Evolutionary conservation across 2,797 vertebrate species (phyloP).

Genomic region (Micromesistius poutassou): DNA sequence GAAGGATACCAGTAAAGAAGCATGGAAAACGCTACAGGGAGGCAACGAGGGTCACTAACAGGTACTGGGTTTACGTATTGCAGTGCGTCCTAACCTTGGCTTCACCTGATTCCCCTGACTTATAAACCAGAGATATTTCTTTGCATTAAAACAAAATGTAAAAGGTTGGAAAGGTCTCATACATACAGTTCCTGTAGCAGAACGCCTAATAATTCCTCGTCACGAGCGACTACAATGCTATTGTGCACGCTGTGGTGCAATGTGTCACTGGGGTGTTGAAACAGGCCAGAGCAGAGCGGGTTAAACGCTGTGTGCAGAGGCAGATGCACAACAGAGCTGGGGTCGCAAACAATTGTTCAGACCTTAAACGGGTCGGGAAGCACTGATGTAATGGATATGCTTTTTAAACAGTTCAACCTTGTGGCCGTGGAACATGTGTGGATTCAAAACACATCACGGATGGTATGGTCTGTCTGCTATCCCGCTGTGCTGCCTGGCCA

Average conservation of each 20-base stretch:
- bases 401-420: not conserved
- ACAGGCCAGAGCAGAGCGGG: too few relatives aligned
- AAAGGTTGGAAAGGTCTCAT: not conserved
- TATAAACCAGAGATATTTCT: not conserved
- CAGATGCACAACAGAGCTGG: too few relatives aligned
- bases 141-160: not conserved
- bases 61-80: too few relatives aligned
- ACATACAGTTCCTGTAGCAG: not conserved
- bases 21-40: not conserved
- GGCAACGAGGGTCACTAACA: too few relatives aligned
- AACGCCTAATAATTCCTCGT: not conserved
- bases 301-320: too few relatives aligned
- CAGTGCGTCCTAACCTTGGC: too few relatives aligned
- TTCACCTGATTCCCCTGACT: too few relatives aligned
- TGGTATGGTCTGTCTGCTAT: not conserved
- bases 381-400: not conserved
- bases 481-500: not conserved
- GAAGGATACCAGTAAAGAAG: conserved; percentile 3
- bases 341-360: too few relatives aligned
- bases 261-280: too few relatives aligned
- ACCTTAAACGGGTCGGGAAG: too few relatives aligned
- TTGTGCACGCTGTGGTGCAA: too few relatives aligned
- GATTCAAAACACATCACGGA: not conserved
- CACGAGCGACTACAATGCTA: not conserved
- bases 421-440: not conserved